Conservation (phyloP, 2,888 invertebrate species). For the Schizotus pectinicornis region DNA sequence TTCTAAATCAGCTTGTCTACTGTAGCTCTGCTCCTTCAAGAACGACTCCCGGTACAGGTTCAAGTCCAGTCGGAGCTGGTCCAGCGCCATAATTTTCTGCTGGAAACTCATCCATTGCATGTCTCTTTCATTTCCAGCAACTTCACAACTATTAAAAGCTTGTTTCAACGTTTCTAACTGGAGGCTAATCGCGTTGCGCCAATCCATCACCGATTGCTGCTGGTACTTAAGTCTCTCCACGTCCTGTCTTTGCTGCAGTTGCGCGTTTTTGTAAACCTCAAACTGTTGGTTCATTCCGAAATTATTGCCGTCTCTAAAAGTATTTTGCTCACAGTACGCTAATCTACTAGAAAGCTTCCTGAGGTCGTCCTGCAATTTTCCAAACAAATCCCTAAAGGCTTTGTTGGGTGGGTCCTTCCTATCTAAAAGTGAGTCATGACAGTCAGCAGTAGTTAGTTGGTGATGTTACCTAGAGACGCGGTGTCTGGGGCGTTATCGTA, state of each 20-base stretch:
- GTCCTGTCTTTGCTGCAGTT: constrained; percentile 31
- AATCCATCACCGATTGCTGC: constrained; percentile 61
- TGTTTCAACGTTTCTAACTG: constrained; percentile 61
- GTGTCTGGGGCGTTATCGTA: constrained; percentile 7
- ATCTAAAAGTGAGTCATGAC: constrained; percentile 18
- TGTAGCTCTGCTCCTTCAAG: constrained; percentile 47
- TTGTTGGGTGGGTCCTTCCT: constrained; percentile 19
- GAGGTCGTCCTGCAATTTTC: constrained; percentile 33
- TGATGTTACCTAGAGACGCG: background rate
- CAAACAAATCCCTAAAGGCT: constrained; percentile 6
- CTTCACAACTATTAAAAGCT: constrained; percentile 32
- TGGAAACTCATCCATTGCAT: constrained; percentile 37
- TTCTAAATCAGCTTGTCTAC: constrained; percentile 42
- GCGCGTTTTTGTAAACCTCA: constrained; percentile 27
- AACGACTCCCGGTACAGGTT: constrained; percentile 44
- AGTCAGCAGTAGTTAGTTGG: constrained; percentile 1
- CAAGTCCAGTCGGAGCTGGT: constrained; percentile 45
- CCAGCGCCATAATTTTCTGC: constrained; percentile 40
- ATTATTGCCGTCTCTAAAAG: background rate
- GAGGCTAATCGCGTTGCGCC: constrained; percentile 61
- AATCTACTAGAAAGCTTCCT: constrained; percentile 36
- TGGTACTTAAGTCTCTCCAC: constrained; percentile 48
- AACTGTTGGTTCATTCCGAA: constrained; percentile 3
- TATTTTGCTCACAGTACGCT: constrained; percentile 31
- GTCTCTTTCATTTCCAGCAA: constrained; percentile 39